phyloP scores from a whole-genome alignment of 2,113 vertebrate species.

The Actenoides lindsayi region DNA sequence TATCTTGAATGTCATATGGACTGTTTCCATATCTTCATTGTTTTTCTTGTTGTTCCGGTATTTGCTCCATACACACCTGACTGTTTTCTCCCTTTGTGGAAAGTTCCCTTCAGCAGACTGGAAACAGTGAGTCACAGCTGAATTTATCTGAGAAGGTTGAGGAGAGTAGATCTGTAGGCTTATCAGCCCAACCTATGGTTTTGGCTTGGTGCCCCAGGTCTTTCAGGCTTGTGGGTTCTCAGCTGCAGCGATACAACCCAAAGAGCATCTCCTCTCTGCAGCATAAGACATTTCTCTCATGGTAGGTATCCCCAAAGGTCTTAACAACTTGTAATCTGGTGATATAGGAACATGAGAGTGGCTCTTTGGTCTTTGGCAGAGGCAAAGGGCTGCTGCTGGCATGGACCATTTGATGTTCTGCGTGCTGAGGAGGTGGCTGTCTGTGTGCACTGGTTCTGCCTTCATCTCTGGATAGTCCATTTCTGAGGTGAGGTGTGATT shows the following conservation, averaged over 20 bases:
- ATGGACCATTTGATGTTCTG: accelerated
- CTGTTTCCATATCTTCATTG: background rate
- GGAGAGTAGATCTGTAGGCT: background rate
- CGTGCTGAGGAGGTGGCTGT: background rate
- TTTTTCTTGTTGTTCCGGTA: background rate
- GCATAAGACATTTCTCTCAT: background rate
- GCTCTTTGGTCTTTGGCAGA: background rate
- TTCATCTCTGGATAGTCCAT: accelerated
- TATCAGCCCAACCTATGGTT: background rate
- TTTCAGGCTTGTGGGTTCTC: background rate
- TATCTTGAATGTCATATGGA: background rate
- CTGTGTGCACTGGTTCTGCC: accelerated
- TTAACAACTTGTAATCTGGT: accelerated
- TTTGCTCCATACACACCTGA: background rate
- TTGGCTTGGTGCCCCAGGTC: accelerated
- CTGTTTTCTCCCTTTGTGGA: background rate
- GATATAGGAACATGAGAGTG: too few species aligned
- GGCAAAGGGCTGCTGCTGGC: background rate
- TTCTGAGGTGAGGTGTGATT: background rate
- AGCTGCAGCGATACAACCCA: background rate
- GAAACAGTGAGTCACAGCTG: background rate
- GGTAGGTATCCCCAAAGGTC: background rate
- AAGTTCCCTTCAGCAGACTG: background rate
- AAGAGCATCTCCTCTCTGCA: background rate
- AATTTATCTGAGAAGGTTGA: background rate